Conservation (phyloP, 2,113 vertebrate genomes). For the Prolemur simus region DNA sequence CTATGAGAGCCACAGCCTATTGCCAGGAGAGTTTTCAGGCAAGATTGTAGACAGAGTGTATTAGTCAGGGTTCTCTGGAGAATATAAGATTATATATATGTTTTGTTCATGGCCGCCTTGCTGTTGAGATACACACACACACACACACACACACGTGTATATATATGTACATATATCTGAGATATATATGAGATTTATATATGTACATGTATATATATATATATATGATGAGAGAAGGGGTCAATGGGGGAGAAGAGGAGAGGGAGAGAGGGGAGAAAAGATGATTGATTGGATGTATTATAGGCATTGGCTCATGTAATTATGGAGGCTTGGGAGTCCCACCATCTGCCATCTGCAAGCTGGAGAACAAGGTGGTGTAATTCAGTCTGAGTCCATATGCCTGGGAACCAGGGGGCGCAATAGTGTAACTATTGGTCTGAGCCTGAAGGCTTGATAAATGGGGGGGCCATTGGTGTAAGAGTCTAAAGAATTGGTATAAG, state of each 20-base stretch:
- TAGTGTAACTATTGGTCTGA: neutral
- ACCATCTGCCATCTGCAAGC: neutral
- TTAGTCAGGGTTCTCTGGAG: neutral
- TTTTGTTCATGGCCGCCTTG: too few species aligned
- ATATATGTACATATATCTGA: neutral
- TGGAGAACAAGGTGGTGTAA: neutral
- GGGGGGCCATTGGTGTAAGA: neutral
- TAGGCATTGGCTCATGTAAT: neutral
- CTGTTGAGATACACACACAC: too few species aligned
- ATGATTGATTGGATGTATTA: neutral
- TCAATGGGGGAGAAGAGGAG: neutral
- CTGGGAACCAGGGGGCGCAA: neutral
- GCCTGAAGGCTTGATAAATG: neutral
- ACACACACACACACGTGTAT: too few species aligned
- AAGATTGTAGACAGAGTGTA: neutral
- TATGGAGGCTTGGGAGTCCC: neutral
- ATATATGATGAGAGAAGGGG: neutral
- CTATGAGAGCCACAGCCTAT: neutral
- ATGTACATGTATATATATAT: too few species aligned
- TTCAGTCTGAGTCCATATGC: neutral
- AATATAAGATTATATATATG: neutral
- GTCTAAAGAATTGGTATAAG: neutral
- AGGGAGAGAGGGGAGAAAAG: neutral
- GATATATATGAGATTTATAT: too few species aligned
- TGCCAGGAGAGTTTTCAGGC: neutral